phyloP scores from a whole-genome alignment of 2,113 vertebrate genomes.

The Passer montanus region DNA sequence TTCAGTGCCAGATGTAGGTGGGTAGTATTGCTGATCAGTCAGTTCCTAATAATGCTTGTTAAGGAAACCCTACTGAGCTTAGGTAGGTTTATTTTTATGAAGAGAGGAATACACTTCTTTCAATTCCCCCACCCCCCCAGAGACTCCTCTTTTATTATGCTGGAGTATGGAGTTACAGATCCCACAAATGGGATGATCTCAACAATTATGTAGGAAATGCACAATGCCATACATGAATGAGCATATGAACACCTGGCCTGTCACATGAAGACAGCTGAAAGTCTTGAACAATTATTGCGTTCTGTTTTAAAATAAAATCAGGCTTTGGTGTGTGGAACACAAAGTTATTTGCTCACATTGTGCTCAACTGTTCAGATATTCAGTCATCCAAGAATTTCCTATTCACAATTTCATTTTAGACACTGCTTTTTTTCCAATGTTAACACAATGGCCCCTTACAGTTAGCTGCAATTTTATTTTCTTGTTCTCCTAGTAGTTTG shows the following conservation, averaged over 20 bases:
- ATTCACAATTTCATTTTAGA: not conserved
- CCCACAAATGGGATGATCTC: not conserved
- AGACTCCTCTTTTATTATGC: not conserved
- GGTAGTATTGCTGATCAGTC: not conserved
- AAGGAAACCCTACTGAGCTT: not conserved
- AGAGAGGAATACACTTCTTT: not conserved
- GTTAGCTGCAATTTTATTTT: conserved; percentile 1
- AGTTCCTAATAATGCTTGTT: not conserved
- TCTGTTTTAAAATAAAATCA: not conserved
- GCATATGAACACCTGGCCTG: not conserved
- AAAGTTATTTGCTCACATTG: not conserved
- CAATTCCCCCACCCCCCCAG: too few relatives aligned
- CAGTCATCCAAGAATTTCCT: not conserved
- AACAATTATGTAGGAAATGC: not conserved
- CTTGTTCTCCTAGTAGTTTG: not conserved
- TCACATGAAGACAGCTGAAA: not conserved
- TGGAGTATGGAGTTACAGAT: not conserved
- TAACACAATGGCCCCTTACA: not conserved
- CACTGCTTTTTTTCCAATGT: not conserved
- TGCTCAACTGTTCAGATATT: not conserved
- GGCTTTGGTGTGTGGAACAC: not conserved
- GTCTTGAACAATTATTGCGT: not conserved
- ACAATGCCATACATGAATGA: not conserved
- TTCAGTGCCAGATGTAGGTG: not conserved
- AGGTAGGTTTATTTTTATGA: not conserved